A percentile compares a stretch with the other conserved stretches of the same genome.
Evolutionary conservation across 2,797 vertebrate genomes (phyloP).

Genomic region (Hyperoplus immaculatus): DNA sequence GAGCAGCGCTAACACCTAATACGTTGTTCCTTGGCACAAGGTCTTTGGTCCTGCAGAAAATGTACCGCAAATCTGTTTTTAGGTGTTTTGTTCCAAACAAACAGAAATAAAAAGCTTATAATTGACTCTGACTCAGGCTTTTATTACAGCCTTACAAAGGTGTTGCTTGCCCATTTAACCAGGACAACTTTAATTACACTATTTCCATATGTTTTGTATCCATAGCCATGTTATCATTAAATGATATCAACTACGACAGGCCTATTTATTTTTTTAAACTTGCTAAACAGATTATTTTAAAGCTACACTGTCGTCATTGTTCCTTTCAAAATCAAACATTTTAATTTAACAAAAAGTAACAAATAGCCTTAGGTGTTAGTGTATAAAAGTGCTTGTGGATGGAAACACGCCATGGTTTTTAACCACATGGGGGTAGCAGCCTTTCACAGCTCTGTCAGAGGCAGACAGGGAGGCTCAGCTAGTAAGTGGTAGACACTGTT

Average conservation of each 20-base stretch:
- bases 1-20: too few relatives aligned
- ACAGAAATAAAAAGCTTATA: conserved; percentile 43
- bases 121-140: conserved; percentile 54
- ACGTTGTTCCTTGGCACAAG: not conserved
- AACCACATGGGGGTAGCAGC: conserved; percentile 79
- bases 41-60: conserved; percentile 9
- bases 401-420: conserved; percentile 57
- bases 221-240: conserved; percentile 20
- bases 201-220: conserved; percentile 45
- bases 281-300: conserved; percentile 21
- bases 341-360: conserved; percentile 25
- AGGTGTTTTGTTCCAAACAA: conserved; percentile 41
- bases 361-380: conserved; percentile 46
- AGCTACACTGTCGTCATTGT: conserved; percentile 4
- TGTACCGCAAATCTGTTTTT: conserved; percentile 31
- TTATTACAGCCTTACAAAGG: conserved; percentile 58
- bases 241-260: conserved; percentile 12
- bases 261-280: conserved; percentile 12
- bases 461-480: conserved; percentile 73
- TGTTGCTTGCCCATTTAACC: conserved; percentile 57
- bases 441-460: conserved; percentile 67
- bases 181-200: conserved; percentile 43
- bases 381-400: conserved; percentile 63
- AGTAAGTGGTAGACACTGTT: conserved; percentile 66
- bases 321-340: conserved; percentile 32